Base-by-base conservation (phyloP, 2,888 invertebrate species). In the Platycnemis pennipes region DNA sequence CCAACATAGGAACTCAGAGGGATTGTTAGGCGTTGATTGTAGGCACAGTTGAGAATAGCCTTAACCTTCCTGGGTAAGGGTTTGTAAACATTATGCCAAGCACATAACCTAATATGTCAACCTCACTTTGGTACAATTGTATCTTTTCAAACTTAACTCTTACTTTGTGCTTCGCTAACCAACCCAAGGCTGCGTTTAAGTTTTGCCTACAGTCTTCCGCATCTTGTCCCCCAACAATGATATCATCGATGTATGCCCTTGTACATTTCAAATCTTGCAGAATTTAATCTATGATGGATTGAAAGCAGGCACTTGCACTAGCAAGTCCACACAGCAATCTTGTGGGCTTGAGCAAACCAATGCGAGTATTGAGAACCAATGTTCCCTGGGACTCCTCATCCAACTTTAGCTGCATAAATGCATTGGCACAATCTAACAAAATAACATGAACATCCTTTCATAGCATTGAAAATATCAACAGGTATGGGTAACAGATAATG, bases 301-400 rank as follows among this genome's bases (percentile, higher is more conserved):
- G 69, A 69, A 69, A 69, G 19, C 69, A 69, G 31, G 69, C 69
- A 69, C 69, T 69, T n/a, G n/a, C 69, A 69, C 69, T 69, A n/a
- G 69, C 69, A 5, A 69, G 19, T 22, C 19, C 69, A 69, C 19
- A 69, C 5, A 22, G 69, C 19, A 69, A 31, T 19, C 69, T 69
- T 69, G 69, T 69, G 19, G 69, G 69, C 19, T 69, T 69, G 8
- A 69, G 69, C 69, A 69, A 26, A 69, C 69, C 69, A n/a, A 69
- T 69, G 69, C 26, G 19, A 69, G 69, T 69, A 31, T 69, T 69
- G 5, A 69, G 69, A 7, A 11, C 8, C 69, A 69, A 31, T 5
- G 19, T 69, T n/a, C 19, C 69, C 19, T 69, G 69, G 5, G 69
- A 69, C 31, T 26, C 19, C 19, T 69, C 69, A 69, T 69, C 69